phyloP scores from a whole-genome alignment of 2,797 vertebrate genomes.

The Falco peregrinus region DNA sequence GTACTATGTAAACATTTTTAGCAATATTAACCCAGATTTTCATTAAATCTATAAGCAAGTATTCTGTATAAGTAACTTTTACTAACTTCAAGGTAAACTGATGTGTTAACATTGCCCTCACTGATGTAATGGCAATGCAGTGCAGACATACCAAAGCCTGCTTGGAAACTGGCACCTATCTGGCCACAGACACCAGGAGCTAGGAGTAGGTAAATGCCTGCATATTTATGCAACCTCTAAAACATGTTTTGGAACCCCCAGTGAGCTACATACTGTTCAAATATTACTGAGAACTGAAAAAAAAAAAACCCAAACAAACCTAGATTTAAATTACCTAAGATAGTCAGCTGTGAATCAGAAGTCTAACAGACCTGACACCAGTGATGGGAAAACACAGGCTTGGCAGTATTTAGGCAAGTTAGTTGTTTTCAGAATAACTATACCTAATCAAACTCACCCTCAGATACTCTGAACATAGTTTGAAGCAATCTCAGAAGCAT shows the following conservation, averaged over 20 bases:
- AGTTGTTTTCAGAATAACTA: background rate
- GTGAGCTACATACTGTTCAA: background rate
- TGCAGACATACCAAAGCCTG: background rate
- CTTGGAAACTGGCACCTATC: background rate
- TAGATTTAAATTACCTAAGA: background rate
- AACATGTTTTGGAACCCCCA: background rate
- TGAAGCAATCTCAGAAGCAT: background rate
- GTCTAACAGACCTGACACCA: background rate
- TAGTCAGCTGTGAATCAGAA: background rate
- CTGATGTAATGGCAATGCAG: background rate
- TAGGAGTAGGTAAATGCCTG: background rate
- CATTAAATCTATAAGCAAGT: background rate
- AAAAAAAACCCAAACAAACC: background rate
- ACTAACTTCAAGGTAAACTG: background rate
- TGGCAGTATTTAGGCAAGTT: background rate
- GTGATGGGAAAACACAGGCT: background rate
- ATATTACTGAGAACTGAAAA: background rate
- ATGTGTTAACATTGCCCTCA: background rate
- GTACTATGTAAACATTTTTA: background rate
- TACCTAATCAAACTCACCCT: background rate
- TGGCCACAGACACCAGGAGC: background rate
- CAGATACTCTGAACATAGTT: background rate
- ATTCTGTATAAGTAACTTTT: background rate
- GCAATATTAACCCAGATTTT: background rate
- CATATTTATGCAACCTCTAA: background rate